Conservation (phyloP, 2,888 invertebrate genomes). For the Pristionchus japonicus region DNA sequence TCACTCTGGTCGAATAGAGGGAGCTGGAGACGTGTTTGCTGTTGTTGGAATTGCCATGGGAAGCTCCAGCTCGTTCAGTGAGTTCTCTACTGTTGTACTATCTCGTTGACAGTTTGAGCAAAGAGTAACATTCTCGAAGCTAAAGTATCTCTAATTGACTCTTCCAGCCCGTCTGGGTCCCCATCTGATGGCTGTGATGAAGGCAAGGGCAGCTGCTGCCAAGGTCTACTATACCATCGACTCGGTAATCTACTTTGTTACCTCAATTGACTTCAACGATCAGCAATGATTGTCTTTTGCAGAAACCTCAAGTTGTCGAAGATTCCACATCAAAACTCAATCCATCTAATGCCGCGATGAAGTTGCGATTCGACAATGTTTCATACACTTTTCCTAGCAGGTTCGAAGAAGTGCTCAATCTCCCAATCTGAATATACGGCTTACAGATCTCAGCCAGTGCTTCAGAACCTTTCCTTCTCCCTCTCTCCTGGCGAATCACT, state of each 20-base stretch:
- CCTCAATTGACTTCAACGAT: too few species aligned
- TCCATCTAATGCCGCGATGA: background rate
- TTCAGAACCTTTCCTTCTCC: background rate
- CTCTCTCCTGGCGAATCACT: background rate
- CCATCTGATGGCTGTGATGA: slow-evolving; percentile 6
- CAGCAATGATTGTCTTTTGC: background rate
- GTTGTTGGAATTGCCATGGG: background rate
- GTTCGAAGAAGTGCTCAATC: background rate
- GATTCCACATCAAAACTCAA: background rate
- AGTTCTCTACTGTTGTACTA: background rate
- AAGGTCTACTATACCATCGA: slow-evolving; percentile 5
- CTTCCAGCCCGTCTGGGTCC: background rate
- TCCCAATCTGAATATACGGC: background rate
- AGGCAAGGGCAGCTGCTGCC: background rate
- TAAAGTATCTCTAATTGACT: background rate
- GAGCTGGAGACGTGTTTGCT: background rate
- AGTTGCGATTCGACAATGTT: background rate
- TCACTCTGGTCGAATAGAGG: background rate
- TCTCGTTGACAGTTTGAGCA: too few species aligned
- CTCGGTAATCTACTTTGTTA: background rate
- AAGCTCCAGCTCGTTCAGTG: background rate
- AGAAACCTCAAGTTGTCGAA: background rate
- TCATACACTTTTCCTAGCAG: background rate
- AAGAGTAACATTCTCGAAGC: too few species aligned
- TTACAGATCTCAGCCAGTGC: slow-evolving; percentile 1